phyloP scores from a whole-genome alignment of 2,113 vertebrate genomes.

The Lophotis ruficrista region DNA sequence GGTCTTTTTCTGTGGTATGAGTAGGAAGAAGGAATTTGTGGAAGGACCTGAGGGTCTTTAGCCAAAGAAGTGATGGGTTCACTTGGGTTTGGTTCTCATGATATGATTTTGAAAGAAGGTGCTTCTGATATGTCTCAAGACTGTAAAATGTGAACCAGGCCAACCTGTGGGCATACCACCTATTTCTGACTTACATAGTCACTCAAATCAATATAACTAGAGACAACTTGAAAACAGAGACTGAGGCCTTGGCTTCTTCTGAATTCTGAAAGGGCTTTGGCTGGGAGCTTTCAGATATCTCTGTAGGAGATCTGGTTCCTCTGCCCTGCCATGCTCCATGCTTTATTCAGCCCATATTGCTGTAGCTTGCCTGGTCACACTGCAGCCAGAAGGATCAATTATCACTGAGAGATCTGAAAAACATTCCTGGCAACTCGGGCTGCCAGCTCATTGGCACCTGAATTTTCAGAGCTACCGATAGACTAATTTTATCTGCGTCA shows the following conservation, averaged over 20 bases:
- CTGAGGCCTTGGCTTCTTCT: neutral
- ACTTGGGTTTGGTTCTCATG: neutral
- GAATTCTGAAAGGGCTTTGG: neutral
- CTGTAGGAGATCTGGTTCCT: neutral
- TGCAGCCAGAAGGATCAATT: neutral
- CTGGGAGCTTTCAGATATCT: neutral
- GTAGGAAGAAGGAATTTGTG: neutral
- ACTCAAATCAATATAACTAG: neutral
- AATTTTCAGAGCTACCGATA: neutral
- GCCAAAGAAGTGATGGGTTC: neutral
- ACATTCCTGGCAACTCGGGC: accelerated
- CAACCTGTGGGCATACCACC: accelerated
- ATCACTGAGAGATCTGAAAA: neutral
- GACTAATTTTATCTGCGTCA: neutral
- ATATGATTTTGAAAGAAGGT: neutral
- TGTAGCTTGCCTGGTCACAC: neutral
- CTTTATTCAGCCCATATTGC: neutral
- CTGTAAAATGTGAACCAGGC: neutral
- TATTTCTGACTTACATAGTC: neutral
- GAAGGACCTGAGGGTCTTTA: neutral
- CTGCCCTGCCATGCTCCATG: neutral
- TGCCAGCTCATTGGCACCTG: neutral
- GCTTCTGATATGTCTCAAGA: neutral
- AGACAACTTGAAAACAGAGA: neutral
- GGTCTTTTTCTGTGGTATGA: neutral